Evolutionary conservation across 2,797 vertebrate genomes (phyloP).

Genomic region (Myoxocephalus aenaeus): DNA sequence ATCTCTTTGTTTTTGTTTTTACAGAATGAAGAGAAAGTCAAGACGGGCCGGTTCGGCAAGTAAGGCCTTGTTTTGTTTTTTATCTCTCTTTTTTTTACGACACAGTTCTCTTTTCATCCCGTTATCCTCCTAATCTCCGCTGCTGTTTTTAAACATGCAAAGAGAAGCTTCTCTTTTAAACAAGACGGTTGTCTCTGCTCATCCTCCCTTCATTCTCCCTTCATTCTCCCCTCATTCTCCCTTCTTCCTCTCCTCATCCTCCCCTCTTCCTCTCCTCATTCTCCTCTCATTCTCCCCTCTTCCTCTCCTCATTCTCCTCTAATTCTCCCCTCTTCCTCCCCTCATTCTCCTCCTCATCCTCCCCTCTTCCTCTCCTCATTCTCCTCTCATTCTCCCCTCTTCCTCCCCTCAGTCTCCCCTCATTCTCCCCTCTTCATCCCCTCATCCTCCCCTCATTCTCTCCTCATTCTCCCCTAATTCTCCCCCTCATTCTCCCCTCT

Average conservation of each 20-base stretch:
- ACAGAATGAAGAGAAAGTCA: constrained; percentile 76
- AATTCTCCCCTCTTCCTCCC: no score
- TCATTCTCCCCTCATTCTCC: no score
- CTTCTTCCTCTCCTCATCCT: no score
- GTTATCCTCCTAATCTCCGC: constrained; percentile 4
- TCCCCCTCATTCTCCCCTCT: constrained; percentile 13
- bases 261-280: no score
- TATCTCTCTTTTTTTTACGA: constrained; percentile 5
- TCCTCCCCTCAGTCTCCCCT: no score
- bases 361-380: no score
- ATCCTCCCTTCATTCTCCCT: background rate
- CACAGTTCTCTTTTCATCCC: constrained; percentile 28
- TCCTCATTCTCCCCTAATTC: no score
- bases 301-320: no score
- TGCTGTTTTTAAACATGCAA: constrained; percentile 18
- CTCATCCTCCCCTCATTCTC: no score
- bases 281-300: no score
- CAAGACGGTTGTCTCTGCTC: background rate
- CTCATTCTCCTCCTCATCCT: no score
- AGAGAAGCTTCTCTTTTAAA: constrained; percentile 5
- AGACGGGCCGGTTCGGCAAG: constrained; percentile 75
- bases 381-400: background rate
- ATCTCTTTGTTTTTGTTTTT: constrained; percentile 57
- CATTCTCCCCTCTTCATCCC: no score
- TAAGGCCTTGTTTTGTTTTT: constrained; percentile 56